A percentile compares a stretch with the other conserved stretches of the same genome.
Conservation (phyloP, 2,113 vertebrate species). For the Grammatotria lemairii region DNA sequence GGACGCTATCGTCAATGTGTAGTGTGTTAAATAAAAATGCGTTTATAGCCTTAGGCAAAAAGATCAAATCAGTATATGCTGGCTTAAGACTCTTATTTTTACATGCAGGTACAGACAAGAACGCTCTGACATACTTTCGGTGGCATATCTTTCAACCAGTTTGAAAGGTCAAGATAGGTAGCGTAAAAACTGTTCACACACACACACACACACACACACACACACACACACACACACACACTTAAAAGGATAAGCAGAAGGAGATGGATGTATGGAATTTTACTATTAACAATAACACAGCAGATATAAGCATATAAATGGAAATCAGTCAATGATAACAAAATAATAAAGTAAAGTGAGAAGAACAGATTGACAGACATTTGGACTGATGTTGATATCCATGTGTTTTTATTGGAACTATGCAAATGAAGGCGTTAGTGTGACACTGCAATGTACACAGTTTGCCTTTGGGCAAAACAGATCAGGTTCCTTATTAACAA, state of each 20-base stretch:
- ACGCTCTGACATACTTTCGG: not conserved
- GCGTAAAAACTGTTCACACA: not conserved
- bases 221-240: no score
- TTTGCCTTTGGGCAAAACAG: not conserved
- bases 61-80: not conserved
- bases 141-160: not conserved
- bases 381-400: not conserved
- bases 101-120: not conserved
- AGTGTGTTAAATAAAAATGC: not conserved
- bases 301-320: not conserved
- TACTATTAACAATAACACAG: not conserved
- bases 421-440: accelerated
- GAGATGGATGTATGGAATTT: not conserved
- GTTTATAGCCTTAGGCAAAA: not conserved
- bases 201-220: no score
- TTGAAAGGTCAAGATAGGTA: not conserved
- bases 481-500: not conserved
- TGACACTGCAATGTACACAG: not conserved
- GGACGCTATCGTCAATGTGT: accelerated
- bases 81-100: not conserved
- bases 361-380: not conserved
- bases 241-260: no score
- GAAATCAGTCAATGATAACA: accelerated
- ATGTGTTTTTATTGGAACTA: accelerated
- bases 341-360: not conserved